These are phyloP conservation scores for Cephus pygmeus DNA, from an alignment of 2,888 invertebrate species.

Conservation along the genomic window DNA sequence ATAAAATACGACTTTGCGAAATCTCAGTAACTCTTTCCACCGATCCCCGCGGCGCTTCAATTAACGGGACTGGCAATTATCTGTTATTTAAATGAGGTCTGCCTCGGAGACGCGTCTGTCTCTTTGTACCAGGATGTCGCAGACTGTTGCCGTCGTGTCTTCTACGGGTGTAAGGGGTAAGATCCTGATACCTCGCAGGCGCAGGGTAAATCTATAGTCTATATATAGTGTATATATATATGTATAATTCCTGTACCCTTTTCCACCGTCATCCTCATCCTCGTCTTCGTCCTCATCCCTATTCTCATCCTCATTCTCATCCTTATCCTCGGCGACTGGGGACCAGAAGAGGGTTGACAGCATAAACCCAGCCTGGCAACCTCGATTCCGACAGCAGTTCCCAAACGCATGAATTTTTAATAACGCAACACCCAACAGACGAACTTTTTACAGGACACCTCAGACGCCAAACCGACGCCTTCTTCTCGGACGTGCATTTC, in stretches of 20 bases:
- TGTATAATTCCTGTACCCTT: background rate
- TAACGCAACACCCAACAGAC: conserved; percentile 41
- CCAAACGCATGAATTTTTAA: conserved; percentile 48
- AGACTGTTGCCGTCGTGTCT: conserved; percentile 28
- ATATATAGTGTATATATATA: background rate
- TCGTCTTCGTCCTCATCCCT: conserved; percentile 15
- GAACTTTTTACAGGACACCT: conserved; percentile 13
- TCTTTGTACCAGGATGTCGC: conserved; percentile 44
- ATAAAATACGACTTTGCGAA: conserved; percentile 28
- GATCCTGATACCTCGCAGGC: conserved; percentile 36
- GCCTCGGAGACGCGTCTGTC: conserved; percentile 25
- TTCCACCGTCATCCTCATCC: background rate
- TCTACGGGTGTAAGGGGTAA: conserved; percentile 17
- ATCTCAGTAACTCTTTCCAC: conserved; percentile 52
- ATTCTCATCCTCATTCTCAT: conserved; percentile 26
- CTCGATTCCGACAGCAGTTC: conserved; percentile 41
- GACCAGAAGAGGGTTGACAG: conserved; percentile 49
- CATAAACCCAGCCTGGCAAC: conserved; percentile 35
- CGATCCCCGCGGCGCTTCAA: conserved; percentile 55
- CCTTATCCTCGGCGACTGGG: conserved; percentile 14
- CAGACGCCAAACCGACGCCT: conserved; percentile 1
- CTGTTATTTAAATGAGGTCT: conserved; percentile 59
- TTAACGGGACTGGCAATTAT: conserved; percentile 60
- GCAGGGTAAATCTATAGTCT: background rate
- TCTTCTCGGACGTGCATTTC: conserved; percentile 2